Conservation (phyloP, 2,113 vertebrate genomes). For the Campylorhamphus procurvoides region DNA sequence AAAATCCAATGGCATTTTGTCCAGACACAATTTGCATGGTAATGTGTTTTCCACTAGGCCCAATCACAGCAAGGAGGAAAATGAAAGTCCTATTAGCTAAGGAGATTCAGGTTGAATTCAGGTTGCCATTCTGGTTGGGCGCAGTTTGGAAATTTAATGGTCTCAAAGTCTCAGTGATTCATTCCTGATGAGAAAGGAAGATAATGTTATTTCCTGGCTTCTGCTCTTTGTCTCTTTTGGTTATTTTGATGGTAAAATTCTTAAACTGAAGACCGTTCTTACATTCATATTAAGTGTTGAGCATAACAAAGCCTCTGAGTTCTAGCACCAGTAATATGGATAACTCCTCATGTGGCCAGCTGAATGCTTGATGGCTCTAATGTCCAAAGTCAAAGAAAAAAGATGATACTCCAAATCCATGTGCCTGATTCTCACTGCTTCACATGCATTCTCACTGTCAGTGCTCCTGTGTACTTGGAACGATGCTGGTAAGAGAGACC, state of each 20-base stretch:
- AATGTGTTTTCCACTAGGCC: background rate
- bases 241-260: background rate
- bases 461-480: background rate
- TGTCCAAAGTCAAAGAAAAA: background rate
- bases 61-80: background rate
- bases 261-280: background rate
- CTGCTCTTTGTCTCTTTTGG: background rate
- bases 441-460: background rate
- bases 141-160: background rate
- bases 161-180: background rate
- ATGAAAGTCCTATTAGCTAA: background rate
- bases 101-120: background rate
- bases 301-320: background rate
- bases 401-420: background rate
- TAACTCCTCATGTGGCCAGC: background rate
- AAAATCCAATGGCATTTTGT: background rate
- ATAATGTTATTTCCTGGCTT: background rate
- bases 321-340: accelerated
- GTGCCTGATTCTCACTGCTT: background rate
- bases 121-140: background rate
- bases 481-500: background rate
- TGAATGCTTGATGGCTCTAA: background rate
- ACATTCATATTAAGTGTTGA: background rate
- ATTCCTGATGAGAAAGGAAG: background rate
- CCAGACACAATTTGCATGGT: background rate